These are phyloP conservation scores for Petroica traversi DNA, from an alignment of 2,113 vertebrate species.

Conservation along the genomic window DNA sequence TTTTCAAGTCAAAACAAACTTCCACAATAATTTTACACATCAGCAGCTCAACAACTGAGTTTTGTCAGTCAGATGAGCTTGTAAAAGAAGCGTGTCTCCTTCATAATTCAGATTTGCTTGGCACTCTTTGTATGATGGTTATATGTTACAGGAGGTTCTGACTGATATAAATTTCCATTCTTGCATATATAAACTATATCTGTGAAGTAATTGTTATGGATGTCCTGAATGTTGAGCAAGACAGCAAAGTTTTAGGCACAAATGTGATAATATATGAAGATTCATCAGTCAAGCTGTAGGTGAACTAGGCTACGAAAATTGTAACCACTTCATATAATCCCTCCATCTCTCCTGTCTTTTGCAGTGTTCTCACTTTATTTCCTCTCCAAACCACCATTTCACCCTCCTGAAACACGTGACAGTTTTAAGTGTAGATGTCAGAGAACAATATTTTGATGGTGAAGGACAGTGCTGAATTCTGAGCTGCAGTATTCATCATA, in stretches of 20 bases:
- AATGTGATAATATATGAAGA: neutral
- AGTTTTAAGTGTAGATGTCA: neutral
- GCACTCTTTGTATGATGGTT: neutral
- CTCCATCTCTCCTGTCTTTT: neutral
- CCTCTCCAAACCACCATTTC: neutral
- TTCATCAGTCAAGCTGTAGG: neutral
- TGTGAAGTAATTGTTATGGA: neutral
- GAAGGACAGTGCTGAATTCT: neutral
- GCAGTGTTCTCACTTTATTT: neutral
- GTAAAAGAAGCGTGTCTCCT: neutral
- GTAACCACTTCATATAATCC: neutral
- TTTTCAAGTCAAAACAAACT: neutral
- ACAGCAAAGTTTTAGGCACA: neutral
- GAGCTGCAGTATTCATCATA: neutral
- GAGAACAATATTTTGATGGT: neutral
- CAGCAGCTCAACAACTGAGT: neutral
- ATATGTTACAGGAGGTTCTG: neutral
- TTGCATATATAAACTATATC: neutral
- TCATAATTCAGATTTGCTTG: neutral
- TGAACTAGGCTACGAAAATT: neutral
- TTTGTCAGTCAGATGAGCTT: neutral
- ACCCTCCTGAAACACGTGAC: fast-evolving
- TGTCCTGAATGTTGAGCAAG: neutral
- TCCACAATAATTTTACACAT: neutral
- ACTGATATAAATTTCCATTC: neutral